These are phyloP conservation scores for Euclidia mi DNA, from an alignment of 2,888 invertebrate species.

Conservation along the genomic window DNA sequence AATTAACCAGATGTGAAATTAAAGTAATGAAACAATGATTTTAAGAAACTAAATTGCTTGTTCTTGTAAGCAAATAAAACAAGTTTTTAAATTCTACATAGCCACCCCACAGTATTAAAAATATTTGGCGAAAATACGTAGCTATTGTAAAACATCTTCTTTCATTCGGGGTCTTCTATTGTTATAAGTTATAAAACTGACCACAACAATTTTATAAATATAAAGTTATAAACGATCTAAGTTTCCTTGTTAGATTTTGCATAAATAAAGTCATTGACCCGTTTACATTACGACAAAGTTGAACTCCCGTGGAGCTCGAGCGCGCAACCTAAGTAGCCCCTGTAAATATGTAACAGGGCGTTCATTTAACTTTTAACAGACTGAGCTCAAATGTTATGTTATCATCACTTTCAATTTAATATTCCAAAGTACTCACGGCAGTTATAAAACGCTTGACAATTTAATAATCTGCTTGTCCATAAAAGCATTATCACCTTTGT, in stretches of 20 bases:
- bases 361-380: neutral
- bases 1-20: too few species aligned
- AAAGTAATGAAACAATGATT: too few species aligned
- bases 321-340: neutral
- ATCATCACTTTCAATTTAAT: conserved; percentile 1
- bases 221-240: too few species aligned
- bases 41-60: too few species aligned
- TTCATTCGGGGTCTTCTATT: too few species aligned
- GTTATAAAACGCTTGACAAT: neutral
- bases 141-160: too few species aligned
- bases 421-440: neutral
- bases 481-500: neutral
- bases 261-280: conserved; percentile 30
- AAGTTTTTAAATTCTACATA: too few species aligned
- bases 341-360: neutral
- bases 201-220: too few species aligned
- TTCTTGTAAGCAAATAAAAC: too few species aligned
- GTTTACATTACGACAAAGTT: conserved; percentile 25
- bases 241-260: conserved; percentile 4
- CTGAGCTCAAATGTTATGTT: neutral
- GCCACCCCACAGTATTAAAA: too few species aligned
- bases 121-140: too few species aligned
- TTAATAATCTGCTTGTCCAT: neutral
- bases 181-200: too few species aligned
- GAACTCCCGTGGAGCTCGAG: neutral